A percentile compares a stretch with the other conserved stretches of the same genome.
These are phyloP conservation scores for Mastacembelus armatus DNA, from an alignment of 2,797 vertebrate genomes.

Conservation along the genomic window DNA sequence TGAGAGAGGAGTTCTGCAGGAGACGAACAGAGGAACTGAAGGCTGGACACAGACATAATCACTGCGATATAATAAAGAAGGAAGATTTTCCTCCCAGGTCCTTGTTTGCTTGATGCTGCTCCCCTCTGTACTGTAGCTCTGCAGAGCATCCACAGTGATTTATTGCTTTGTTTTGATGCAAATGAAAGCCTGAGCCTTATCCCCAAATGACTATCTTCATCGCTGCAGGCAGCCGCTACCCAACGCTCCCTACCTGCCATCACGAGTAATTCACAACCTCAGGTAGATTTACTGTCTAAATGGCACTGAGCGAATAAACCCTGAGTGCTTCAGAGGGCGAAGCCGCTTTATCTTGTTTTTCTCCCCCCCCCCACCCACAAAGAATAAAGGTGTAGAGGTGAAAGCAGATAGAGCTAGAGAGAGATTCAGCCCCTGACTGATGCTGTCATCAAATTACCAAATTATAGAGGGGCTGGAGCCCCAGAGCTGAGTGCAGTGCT, in stretches of 20 bases:
- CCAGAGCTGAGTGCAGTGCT: slow-evolving; percentile 25
- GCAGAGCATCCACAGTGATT: slow-evolving; percentile 49
- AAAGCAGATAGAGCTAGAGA: neutral
- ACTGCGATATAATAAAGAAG: slow-evolving; percentile 13
- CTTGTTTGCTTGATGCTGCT: slow-evolving; percentile 51
- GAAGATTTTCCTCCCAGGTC: slow-evolving; percentile 13
- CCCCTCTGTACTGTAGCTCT: slow-evolving; percentile 4
- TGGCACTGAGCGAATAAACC: slow-evolving; percentile 11
- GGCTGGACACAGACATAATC: neutral
- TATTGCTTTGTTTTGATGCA: slow-evolving; percentile 75
- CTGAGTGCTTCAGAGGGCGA: neutral
- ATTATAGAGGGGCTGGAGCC: slow-evolving; percentile 37
- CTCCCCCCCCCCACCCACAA: neutral
- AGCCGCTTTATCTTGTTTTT: neutral
- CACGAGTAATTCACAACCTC: slow-evolving; percentile 55
- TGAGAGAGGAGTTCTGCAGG: neutral
- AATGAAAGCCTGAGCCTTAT: slow-evolving; percentile 60
- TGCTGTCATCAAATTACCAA: slow-evolving; percentile 29
- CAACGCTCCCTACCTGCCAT: slow-evolving; percentile 41
- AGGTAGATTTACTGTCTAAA: slow-evolving; percentile 56
- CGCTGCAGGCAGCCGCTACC: slow-evolving; percentile 43
- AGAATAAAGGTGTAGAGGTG: neutral
- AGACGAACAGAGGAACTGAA: neutral
- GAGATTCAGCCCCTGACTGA: slow-evolving; percentile 19
- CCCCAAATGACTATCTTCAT: slow-evolving; percentile 50